A percentile compares a stretch with the other conserved stretches of the same genome.
Conservation (phyloP, 2,888 invertebrate species). For the Tholera decimalis region DNA sequence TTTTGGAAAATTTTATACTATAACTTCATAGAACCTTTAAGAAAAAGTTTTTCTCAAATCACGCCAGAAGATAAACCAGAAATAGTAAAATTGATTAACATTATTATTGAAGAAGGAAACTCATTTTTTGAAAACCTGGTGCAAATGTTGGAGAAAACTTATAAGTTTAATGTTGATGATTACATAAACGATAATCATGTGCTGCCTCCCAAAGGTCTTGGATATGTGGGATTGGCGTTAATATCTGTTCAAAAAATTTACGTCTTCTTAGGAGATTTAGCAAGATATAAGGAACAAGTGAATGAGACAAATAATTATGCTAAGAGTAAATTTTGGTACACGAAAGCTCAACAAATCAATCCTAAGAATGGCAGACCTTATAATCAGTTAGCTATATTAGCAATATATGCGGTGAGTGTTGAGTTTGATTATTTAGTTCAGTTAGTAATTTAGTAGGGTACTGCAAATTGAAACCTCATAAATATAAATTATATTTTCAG, state of each 20-base stretch:
- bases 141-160: slow-evolving; percentile 94
- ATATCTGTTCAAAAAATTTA: slow-evolving; percentile 97
- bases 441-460: not conserved
- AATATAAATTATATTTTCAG: slow-evolving; percentile 89
- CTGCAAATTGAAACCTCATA: not conserved
- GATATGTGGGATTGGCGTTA: slow-evolving; percentile 94
- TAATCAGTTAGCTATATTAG: slow-evolving; percentile 98
- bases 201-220: slow-evolving; percentile 92
- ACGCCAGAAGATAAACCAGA: slow-evolving; percentile 92
- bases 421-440: not conserved
- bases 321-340: slow-evolving; percentile 95
- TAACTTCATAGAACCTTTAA: slow-evolving; percentile 96
- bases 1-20: slow-evolving; percentile 98
- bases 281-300: slow-evolving; percentile 97
- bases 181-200: slow-evolving; percentile 92
- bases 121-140: slow-evolving; percentile 95
- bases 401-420: slow-evolving; percentile 94
- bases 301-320: slow-evolving; percentile 96
- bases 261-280: slow-evolving; percentile 97
- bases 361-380: slow-evolving; percentile 99
- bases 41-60: slow-evolving; percentile 93
- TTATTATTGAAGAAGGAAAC: slow-evolving; percentile 95
- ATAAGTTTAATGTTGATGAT: slow-evolving; percentile 94
- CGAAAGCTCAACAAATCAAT: slow-evolving; percentile 98
- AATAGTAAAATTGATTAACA: slow-evolving; percentile 92